phyloP scores from a whole-genome alignment of 2,888 invertebrate genomes.

The Thera britannica region DNA sequence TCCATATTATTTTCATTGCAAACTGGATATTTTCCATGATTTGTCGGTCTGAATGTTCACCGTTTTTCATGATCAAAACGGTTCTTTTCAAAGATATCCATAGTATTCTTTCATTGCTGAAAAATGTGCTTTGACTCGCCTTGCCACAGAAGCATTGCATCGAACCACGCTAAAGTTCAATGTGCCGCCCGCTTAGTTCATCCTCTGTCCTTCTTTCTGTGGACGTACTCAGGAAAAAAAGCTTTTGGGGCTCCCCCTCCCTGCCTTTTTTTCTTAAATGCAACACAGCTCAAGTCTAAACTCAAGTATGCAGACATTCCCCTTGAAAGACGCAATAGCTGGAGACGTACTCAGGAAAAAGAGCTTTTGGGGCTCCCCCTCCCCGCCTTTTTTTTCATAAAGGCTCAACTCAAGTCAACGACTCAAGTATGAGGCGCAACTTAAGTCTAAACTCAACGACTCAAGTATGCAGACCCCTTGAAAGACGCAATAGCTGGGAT shows the following conservation, averaged over 20 bases:
- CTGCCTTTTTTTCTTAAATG: not conserved
- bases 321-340: not conserved
- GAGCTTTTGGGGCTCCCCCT: not conserved
- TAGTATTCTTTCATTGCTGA: slow-evolving; percentile 53
- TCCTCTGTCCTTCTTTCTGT: slow-evolving; percentile 34
- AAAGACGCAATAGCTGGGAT: not conserved
- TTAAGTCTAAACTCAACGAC: too few relatives aligned
- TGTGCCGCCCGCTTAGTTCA: slow-evolving; percentile 44
- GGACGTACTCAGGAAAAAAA: slow-evolving; percentile 14
- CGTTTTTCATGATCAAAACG: not conserved
- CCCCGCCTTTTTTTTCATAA: not conserved
- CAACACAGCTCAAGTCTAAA: too few relatives aligned
- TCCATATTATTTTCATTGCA: too few relatives aligned
- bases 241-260: not conserved
- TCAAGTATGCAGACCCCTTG: too few relatives aligned
- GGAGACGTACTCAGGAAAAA: slow-evolving; percentile 16
- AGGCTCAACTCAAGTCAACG: too few relatives aligned
- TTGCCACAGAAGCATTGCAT: slow-evolving; percentile 56
- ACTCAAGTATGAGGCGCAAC: too few relatives aligned
- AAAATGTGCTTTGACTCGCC: slow-evolving; percentile 57
- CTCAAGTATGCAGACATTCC: too few relatives aligned
- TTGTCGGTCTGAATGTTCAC: not conserved
- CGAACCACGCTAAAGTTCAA: slow-evolving; percentile 61
- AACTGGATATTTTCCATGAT: too few relatives aligned
- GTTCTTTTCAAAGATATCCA: slow-evolving; percentile 41